Evolutionary conservation across 2,113 vertebrate species (phyloP).

Genomic region (Oncorhynchus clarkii): DNA sequence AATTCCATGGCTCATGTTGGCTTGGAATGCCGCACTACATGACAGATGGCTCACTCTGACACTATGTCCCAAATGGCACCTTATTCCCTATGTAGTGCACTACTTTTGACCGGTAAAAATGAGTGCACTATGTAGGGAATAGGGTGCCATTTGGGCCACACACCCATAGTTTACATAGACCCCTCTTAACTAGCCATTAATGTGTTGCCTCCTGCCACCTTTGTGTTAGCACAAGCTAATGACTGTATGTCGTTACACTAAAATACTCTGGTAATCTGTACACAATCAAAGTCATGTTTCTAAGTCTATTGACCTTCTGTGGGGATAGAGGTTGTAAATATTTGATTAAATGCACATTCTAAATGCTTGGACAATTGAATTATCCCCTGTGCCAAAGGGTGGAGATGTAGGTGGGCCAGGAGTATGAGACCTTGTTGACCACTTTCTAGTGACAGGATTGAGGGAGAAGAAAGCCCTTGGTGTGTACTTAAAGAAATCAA

Average conservation of each 20-base stretch:
- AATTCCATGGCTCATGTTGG: neutral
- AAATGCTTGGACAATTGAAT: neutral
- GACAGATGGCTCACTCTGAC: neutral
- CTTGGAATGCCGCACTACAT: slow-evolving; percentile 1
- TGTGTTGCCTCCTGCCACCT: neutral
- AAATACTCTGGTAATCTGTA: neutral
- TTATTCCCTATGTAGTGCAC: neutral
- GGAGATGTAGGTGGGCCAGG: neutral
- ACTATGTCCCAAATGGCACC: neutral
- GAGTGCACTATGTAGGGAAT: neutral
- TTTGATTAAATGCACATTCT: neutral
- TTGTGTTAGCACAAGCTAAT: neutral
- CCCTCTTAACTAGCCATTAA: neutral
- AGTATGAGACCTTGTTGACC: neutral
- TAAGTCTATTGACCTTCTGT: neutral
- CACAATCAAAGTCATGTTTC: neutral
- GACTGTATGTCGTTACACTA: neutral
- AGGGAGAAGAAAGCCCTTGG: too few species aligned
- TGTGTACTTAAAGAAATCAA: neutral
- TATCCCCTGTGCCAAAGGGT: neutral
- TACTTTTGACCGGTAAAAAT: too few species aligned
- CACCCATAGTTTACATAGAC: neutral
- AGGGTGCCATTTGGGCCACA: too few species aligned
- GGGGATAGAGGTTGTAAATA: neutral
- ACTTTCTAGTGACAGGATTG: neutral